Evolutionary conservation across 2,888 invertebrate genomes (phyloP).

Genomic region (Erebia palarica): DNA sequence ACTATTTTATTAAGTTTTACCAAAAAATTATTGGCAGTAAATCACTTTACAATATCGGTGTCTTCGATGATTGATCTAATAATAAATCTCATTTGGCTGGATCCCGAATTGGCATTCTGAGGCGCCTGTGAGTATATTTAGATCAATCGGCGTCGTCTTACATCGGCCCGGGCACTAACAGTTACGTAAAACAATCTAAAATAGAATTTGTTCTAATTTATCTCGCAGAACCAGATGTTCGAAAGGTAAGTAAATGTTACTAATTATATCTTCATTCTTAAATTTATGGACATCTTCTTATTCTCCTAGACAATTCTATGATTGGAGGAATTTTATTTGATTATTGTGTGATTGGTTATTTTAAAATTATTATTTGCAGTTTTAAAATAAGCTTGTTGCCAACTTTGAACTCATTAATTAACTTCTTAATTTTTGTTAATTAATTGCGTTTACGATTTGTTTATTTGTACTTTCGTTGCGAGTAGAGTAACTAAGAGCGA

Average conservation of each 20-base stretch:
- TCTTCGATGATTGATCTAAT: constrained; percentile 30
- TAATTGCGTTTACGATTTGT: too few relatives aligned
- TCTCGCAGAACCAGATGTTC: constrained; percentile 20
- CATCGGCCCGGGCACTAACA: constrained; percentile 45
- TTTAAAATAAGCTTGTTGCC: too few relatives aligned
- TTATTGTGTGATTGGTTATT: too few relatives aligned
- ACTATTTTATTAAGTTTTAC: background rate
- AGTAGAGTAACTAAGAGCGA: too few relatives aligned
- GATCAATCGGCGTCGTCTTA: constrained; percentile 54
- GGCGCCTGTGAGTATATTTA: constrained; percentile 64
- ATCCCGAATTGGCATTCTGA: constrained; percentile 25
- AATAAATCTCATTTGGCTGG: constrained; percentile 30
- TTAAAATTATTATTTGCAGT: too few relatives aligned
- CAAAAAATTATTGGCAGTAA: background rate
- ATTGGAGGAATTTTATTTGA: too few relatives aligned
- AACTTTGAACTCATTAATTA: too few relatives aligned
- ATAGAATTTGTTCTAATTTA: constrained; percentile 58
- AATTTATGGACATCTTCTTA: background rate
- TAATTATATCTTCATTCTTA: background rate
- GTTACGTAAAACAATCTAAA: constrained; percentile 61
- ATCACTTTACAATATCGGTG: constrained; percentile 18
- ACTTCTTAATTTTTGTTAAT: too few relatives aligned
- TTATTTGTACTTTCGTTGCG: too few relatives aligned
- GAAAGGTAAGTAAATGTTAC: background rate
- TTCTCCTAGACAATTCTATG: too few relatives aligned